A percentile compares a stretch with the other conserved stretches of the same genome.
phyloP scores from a whole-genome alignment of 2,888 invertebrate genomes.

The Philereme vetulata region DNA sequence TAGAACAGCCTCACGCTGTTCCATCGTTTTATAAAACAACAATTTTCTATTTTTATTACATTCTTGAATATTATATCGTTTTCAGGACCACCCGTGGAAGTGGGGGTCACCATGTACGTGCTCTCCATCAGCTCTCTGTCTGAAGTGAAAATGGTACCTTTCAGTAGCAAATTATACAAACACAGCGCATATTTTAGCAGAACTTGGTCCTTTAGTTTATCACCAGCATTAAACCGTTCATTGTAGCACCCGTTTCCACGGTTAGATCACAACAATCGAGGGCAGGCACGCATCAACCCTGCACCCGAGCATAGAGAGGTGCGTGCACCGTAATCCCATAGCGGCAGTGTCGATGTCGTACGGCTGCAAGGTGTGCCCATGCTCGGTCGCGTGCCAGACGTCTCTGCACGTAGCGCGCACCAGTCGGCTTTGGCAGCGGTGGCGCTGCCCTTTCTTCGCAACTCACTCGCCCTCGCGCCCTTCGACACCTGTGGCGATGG shows the following conservation, averaged over 20 bases:
- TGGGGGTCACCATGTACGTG: slow-evolving; percentile 94
- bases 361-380: slow-evolving; percentile 11
- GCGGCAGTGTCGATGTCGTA: background rate
- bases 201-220: slow-evolving; percentile 73
- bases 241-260: slow-evolving; percentile 82
- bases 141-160: slow-evolving; percentile 90
- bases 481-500: slow-evolving; percentile 62
- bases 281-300: slow-evolving; percentile 50
- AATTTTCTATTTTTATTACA: background rate
- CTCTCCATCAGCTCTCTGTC: slow-evolving; percentile 93
- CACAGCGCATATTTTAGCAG: slow-evolving; percentile 79
- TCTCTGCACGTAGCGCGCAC: slow-evolving; percentile 31
- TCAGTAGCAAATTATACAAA: slow-evolving; percentile 70
- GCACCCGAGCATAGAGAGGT: slow-evolving; percentile 27
- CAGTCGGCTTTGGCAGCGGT: slow-evolving; percentile 8
- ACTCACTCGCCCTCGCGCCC: slow-evolving; percentile 57
- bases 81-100: slow-evolving; percentile 92
- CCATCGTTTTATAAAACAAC: background rate
- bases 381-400: slow-evolving; percentile 30
- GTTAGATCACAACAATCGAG: slow-evolving; percentile 63
- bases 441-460: slow-evolving; percentile 34
- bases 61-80: slow-evolving; percentile 74
- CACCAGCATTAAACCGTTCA: slow-evolving; percentile 81
- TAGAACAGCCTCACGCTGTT: background rate
- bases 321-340: slow-evolving; percentile 20